Conservation (phyloP, 2,113 vertebrate species). For the Tursiops truncatus region DNA sequence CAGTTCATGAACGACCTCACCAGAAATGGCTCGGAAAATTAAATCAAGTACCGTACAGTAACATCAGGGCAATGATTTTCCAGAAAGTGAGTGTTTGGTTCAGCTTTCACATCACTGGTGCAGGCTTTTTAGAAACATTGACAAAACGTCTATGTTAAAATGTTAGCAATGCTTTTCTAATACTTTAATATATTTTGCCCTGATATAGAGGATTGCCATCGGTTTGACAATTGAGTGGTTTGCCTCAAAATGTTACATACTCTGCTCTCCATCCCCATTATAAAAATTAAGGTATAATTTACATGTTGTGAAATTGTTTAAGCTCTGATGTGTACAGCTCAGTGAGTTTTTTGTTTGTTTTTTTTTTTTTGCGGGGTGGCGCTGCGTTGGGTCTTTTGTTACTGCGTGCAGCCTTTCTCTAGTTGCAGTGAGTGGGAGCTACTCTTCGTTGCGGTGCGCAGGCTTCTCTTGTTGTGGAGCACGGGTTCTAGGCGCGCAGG, state of each 20-base stretch:
- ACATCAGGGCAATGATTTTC: constrained; percentile 9
- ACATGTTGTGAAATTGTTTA: too few species aligned
- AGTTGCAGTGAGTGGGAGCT: too few species aligned
- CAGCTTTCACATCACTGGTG: background rate
- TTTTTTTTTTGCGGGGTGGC: too few species aligned
- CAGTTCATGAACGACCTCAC: background rate
- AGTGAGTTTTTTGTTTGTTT: too few species aligned
- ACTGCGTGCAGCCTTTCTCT: too few species aligned
- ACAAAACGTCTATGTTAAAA: background rate
- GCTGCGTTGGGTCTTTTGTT: too few species aligned
- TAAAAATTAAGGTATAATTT: too few species aligned
- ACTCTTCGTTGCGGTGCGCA: too few species aligned
- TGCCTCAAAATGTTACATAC: background rate
- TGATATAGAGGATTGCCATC: background rate
- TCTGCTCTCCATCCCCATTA: background rate
- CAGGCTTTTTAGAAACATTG: constrained; percentile 10
- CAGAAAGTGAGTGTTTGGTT: background rate
- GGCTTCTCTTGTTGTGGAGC: too few species aligned
- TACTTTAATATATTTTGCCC: background rate
- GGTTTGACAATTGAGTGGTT: background rate
- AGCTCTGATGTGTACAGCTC: too few species aligned
- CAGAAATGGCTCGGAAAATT: constrained; percentile 1
- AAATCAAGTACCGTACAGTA: background rate
- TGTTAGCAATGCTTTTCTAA: background rate
- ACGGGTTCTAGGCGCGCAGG: too few species aligned